Base-by-base conservation (phyloP, 2,888 invertebrate genomes). In the Plebejus melissa region DNA sequence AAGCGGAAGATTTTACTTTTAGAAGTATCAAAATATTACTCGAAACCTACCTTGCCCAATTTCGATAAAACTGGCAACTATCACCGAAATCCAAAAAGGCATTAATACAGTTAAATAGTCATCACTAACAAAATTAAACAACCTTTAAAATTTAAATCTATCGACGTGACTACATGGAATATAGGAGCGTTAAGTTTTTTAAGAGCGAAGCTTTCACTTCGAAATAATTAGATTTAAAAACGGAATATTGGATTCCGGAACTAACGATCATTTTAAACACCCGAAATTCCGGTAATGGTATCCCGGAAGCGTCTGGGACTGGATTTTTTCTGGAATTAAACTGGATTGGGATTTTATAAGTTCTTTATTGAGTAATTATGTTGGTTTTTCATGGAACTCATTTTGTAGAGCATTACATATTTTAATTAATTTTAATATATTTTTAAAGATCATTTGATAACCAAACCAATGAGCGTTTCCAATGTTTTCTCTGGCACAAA, bases 211-310 rank as follows among this genome's bases (percentile, higher is more conserved):
- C 5, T 65, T 13, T 65, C 32, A 65, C 13, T 65, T 65, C 32
- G 5, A 65, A 36, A 16, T 5, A 65, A 65, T 65, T 65, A 65
- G 32, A 65, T 65, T 65, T 65, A 0, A 4, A 65, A 65, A 36
- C 1, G 65, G 32, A 65, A 65, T 65, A 65, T 65, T 65, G 65
- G 65, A 65, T 65, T 65, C 36, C 32, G 32, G 65, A 65, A 65
- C 32, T 65, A 65, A 65, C 65, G 36, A 65, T 65, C 65, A 65
- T 65, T 65, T 65, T 32, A 16, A 65, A 65, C 65, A 65, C 13
- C 65, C 65, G 65, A 32, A 65, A 36, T 65, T 36, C 65, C 65
- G 32, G 65, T 65, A 65, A 65, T 36, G 16, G 36, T 32, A 36
- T 36, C 1, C 32, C 4, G 60, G 60, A 65, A 65, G 22, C 32